Evolutionary conservation across 1,140 invertebrate genomes (phyloP), one percentile per base, ranked within the genome.

Genomic region (Drosophila busckii): DNA sequence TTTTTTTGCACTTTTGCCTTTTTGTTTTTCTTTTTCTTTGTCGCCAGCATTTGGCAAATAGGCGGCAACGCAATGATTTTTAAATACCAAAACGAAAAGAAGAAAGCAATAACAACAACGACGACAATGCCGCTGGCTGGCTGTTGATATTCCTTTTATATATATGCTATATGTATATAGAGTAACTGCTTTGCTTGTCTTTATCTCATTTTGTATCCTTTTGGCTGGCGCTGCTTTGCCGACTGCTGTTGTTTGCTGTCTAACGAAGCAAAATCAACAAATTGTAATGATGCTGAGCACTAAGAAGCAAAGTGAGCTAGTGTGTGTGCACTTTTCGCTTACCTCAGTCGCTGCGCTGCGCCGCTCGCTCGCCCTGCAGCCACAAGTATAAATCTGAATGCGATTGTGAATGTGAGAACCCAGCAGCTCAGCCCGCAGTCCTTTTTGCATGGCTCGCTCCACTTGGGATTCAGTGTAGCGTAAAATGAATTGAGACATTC

Each of bases 401-500:
- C 8, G 25, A 44, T 19, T 37, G 34, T 44, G 35, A 64, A 70
- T 61, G 28, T 20, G 37, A 60, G 46, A 55, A 25, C 56, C 48
- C 59, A 32, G 23, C 23, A 56, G 40, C 52, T 29, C 55, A 66
- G 56, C 75, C 63, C 75, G 75, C 63, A 80, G 73, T 70, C 75
- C 75, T 73, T 80, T 78, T 80, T 80, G 75, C 75, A 80, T 80
- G 59, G 58, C 32, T 45, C 59, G 75, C 76, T 82, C 69, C 75
- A 73, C 69, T 82, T 82, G 70, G 45, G 40, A 54, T 53, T 64
- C 76, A 75, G 52, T 82, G 76, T 82, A 56, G 76, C 75, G 76
- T 82, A 83, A 82, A 82, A 82, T 82, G 75, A 82, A 82, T 82
- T 82, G 75, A 82, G 75, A 82, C 75, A 82, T 75, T 82, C 65